phyloP scores from a whole-genome alignment of 2,888 invertebrate species.

The Folsomia candida region DNA sequence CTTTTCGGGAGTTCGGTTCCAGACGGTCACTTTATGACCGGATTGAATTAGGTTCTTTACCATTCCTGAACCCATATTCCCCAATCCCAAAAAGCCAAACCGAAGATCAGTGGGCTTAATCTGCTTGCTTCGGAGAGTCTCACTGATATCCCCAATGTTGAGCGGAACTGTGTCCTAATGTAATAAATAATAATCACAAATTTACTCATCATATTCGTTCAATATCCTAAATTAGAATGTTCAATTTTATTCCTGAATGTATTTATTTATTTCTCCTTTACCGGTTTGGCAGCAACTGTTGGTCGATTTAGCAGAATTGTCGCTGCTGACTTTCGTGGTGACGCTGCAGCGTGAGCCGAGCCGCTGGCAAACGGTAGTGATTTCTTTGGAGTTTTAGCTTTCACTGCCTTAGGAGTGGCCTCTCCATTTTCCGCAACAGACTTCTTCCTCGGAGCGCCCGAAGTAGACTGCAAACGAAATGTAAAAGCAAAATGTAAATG shows the following conservation, averaged over 20 bases:
- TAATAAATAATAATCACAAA: constrained; percentile 52
- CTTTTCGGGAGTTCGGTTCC: constrained; percentile 90
- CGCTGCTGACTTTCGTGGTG: constrained; percentile 58
- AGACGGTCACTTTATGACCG: constrained; percentile 87
- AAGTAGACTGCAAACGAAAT: background rate
- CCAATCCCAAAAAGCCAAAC: constrained; percentile 92
- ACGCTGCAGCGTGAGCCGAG: constrained; percentile 2
- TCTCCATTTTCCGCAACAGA: background rate
- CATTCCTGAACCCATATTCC: constrained; percentile 92
- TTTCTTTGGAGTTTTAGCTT: constrained; percentile 1
- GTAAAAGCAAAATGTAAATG: too few species aligned
- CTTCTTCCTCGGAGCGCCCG: constrained; percentile 5
- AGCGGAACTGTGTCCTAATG: constrained; percentile 68
- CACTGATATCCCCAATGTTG: constrained; percentile 73
- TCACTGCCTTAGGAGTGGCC: background rate
- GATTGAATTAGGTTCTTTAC: constrained; percentile 92
- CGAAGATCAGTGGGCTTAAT: constrained; percentile 80
- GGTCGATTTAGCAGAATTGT: constrained; percentile 67
- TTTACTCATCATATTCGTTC: too few species aligned
- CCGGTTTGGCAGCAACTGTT: constrained; percentile 66
- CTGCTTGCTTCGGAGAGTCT: constrained; percentile 76
- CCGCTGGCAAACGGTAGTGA: background rate
- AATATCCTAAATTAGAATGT: too few species aligned
- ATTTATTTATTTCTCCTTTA: too few species aligned
- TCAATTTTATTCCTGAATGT: too few species aligned